These are phyloP conservation scores for Nothobranchius furzeri DNA, from an alignment of 2,113 vertebrate species.

Conservation along the genomic window DNA sequence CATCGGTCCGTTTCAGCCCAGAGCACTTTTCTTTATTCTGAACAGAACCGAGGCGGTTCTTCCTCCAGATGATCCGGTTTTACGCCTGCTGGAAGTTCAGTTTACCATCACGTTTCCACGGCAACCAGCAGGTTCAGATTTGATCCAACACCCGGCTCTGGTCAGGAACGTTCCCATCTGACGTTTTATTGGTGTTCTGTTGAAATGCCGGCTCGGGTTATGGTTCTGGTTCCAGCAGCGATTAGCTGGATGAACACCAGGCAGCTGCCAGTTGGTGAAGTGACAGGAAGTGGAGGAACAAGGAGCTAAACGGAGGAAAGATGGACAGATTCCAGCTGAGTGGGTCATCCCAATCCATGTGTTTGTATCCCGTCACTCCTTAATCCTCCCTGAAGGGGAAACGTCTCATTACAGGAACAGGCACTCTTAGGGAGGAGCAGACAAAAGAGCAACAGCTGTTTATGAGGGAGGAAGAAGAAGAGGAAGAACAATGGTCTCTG, in stretches of 20 bases:
- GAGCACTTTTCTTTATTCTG: no score
- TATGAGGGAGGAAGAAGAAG: conserved; percentile 22
- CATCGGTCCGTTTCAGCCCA: no score
- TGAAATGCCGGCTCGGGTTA: conserved; percentile 6
- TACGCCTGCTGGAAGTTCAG: no score
- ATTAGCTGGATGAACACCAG: conserved; percentile 29
- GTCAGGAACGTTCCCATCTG: no score
- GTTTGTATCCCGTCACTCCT: conserved; percentile 44
- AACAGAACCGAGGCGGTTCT: no score
- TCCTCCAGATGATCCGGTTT: no score
- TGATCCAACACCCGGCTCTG: no score
- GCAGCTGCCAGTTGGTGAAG: conserved; percentile 13
- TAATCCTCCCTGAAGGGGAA: conserved; percentile 61
- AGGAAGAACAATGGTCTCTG: not conserved
- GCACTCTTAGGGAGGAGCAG: conserved; percentile 26
- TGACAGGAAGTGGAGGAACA: conserved; percentile 45
- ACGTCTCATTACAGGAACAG: conserved; percentile 49
- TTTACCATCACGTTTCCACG: no score
- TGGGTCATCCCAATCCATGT: conserved; percentile 43
- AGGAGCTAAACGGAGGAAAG: conserved; percentile 44
- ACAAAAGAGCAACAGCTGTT: conserved; percentile 41
- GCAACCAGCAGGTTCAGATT: no score
- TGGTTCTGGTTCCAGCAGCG: not conserved
- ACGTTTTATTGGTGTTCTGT: conserved; percentile 7
- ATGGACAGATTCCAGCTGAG: conserved; percentile 35